A percentile compares a stretch with the other conserved stretches of the same genome.
These are phyloP conservation scores for Araneus ventricosus DNA, from an alignment of 1,140 invertebrate genomes.

Conservation along the genomic window DNA sequence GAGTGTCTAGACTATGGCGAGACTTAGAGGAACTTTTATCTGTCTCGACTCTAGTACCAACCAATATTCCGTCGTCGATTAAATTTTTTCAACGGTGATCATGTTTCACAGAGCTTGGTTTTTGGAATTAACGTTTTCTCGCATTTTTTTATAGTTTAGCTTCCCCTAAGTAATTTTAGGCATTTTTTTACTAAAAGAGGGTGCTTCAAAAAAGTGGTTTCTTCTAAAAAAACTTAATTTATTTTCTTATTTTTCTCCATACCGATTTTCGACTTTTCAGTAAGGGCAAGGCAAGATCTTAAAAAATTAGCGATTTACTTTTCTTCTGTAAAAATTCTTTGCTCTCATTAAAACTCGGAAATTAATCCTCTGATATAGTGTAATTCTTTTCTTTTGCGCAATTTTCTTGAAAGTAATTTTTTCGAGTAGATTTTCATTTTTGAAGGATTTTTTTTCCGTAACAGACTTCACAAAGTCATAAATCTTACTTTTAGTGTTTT, in stretches of 20 bases:
- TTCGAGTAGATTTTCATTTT: too few species aligned
- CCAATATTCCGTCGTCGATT: background rate
- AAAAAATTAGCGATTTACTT: background rate
- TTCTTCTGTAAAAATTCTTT: too few species aligned
- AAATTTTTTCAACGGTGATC: background rate
- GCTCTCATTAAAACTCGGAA: background rate
- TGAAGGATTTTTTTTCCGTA: too few species aligned
- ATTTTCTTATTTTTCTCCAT: background rate
- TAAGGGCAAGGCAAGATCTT: background rate
- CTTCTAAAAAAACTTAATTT: background rate
- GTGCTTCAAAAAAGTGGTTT: background rate
- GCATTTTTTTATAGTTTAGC: background rate
- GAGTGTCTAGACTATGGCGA: constrained; percentile 23
- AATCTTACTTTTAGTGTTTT: too few species aligned
- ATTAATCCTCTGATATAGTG: background rate
- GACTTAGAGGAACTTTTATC: constrained; percentile 18
- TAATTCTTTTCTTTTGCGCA: too few species aligned
- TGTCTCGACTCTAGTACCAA: background rate
- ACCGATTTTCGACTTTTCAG: background rate
- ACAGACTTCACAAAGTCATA: too few species aligned
- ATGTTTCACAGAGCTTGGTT: constrained; percentile 15
- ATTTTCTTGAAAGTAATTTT: too few species aligned
- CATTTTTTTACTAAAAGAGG: background rate
- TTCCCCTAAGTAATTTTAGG: background rate
- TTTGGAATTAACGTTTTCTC: background rate